Evolutionary conservation across 2,797 vertebrate genomes (phyloP).

Genomic region (Spinus olivaceus): DNA sequence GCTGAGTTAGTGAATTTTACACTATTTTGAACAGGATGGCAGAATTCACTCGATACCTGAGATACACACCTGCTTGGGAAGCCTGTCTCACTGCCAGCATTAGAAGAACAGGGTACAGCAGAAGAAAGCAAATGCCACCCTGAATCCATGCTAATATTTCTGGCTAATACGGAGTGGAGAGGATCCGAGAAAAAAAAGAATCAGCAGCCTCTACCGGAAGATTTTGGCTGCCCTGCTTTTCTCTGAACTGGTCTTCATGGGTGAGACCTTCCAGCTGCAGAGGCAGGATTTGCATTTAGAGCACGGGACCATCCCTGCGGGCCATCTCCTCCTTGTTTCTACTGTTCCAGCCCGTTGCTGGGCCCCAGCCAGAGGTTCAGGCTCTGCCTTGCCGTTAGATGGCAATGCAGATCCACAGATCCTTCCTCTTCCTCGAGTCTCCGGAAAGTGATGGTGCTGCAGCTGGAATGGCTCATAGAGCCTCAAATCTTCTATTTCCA

Average conservation of each 20-base stretch:
- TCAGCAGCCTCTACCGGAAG: background rate
- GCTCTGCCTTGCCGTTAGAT: constrained; percentile 29
- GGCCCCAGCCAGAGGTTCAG: background rate
- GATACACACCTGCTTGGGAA: background rate
- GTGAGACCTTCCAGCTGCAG: background rate
- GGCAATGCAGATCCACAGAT: constrained; percentile 53
- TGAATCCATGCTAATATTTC: background rate
- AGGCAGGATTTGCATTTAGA: background rate
- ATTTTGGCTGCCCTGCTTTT: background rate
- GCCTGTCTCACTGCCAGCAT: background rate
- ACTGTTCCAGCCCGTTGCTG: background rate
- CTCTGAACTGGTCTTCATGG: background rate
- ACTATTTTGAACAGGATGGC: background rate
- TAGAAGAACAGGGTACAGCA: background rate
- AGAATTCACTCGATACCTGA: background rate
- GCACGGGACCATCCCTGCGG: background rate
- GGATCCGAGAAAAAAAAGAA: background rate
- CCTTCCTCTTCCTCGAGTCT: background rate
- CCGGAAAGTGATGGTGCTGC: background rate
- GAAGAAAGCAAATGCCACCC: background rate
- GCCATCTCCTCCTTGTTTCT: background rate
- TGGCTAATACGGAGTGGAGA: background rate
- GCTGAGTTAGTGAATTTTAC: background rate
- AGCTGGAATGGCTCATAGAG: background rate
- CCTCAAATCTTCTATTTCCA: background rate